Evolutionary conservation across 2,113 vertebrate species (phyloP), one percentile per base, ranked within the genome.

Genomic region (Microtus montanus): DNA sequence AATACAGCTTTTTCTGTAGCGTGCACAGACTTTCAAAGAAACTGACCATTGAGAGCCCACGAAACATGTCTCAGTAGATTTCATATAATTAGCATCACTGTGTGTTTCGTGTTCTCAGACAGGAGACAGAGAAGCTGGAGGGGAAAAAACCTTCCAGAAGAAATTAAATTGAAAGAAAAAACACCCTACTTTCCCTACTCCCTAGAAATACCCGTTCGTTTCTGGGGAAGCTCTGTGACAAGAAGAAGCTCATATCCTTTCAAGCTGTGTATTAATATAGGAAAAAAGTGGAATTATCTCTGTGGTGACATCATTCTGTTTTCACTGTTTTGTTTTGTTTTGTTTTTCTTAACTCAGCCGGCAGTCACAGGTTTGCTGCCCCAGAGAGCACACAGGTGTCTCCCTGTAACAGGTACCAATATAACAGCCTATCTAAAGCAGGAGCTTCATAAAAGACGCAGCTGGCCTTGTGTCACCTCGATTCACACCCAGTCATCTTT

Each of bases 81-180:
- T 30, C 38, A 79, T 13, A 38, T 80, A 87, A 58, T 93, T 79
- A n/a, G 4, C 22, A 64, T 83, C 74, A 90, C 4, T 61, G 38
- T 66, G 15, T 58, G 47, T 4, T 64, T 11, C 17, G 11, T 79
- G 8, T 71, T 94, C 49, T 90, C 52, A 61, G 20, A 93, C 41
- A 78, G 35, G 35, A 2, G 84, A 10, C 41, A 82, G 61, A 92
- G 20, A 74, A 83, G 7, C 74, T 92, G 71, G 58, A 64, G 28
- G 26, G 64, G 13, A 54, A 52, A 52, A 75, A 84, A 70, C 91
- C 73, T 13, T 91, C 38, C 68, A 83, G 41, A 64, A 11, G 24
- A 84, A 78, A 49, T 70, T 84, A 84, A 77, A 92, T 82, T 79
- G 71, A 85, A 95, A 83, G 12, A 41, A 94, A 58, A 58, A 89